A percentile compares a stretch with the other conserved stretches of the same genome.
Conservation (phyloP, 1,140 invertebrate species). For the Bombus confusus region DNA sequence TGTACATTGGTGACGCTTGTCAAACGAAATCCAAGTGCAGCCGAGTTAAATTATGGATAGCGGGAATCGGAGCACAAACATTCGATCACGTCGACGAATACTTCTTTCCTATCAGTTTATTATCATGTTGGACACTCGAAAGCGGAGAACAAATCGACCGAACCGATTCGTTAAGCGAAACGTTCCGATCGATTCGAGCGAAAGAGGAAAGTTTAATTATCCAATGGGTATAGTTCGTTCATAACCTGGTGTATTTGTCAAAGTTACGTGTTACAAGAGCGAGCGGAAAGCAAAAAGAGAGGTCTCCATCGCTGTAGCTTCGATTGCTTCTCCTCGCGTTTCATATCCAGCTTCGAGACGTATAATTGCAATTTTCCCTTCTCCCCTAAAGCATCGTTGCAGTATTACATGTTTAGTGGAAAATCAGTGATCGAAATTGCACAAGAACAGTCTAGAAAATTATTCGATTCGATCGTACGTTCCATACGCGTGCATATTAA, state of each 20-base stretch:
- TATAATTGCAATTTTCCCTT: conserved; percentile 8
- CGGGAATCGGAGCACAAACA: conserved; percentile 14
- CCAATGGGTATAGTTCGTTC: background rate
- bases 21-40: conserved; percentile 11
- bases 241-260: background rate
- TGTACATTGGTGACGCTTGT: background rate
- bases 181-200: background rate
- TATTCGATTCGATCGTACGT: conserved; percentile 3
- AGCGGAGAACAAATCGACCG: conserved; percentile 11
- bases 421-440: conserved; percentile 8
- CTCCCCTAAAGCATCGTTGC: background rate
- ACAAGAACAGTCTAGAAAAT: background rate
- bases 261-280: background rate
- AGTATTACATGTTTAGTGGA: background rate
- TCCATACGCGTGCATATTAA: background rate
- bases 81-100: conserved; percentile 25
- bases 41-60: conserved; percentile 33
- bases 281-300: background rate
- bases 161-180: background rate
- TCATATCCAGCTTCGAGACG: background rate
- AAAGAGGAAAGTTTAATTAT: conserved; percentile 29
- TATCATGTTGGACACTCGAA: background rate
- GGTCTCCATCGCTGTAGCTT: background rate
- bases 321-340: background rate
- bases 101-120: background rate